Conservation (phyloP, 2,888 invertebrate genomes). For the Limulus polyphemus region DNA sequence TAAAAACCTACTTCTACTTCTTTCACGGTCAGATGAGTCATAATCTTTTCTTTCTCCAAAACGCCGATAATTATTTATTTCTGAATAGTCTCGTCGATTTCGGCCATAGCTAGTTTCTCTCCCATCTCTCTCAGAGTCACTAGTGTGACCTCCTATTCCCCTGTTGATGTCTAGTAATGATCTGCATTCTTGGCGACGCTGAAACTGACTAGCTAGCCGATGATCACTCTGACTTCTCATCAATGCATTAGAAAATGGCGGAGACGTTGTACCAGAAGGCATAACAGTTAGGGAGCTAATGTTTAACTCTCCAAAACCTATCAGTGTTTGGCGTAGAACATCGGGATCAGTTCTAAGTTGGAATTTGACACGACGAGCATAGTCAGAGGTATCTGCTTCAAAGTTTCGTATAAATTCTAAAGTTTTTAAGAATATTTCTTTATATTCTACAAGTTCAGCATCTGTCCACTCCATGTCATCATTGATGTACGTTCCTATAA, state of each 20-base stretch:
- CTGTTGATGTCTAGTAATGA: neutral
- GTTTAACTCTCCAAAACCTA: slow-evolving; percentile 79
- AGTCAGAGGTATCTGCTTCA: slow-evolving; percentile 80
- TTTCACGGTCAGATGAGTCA: slow-evolving; percentile 12
- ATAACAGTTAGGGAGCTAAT: slow-evolving; percentile 47
- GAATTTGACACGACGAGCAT: slow-evolving; percentile 57
- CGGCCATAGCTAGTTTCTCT: slow-evolving; percentile 12
- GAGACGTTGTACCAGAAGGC: slow-evolving; percentile 43
- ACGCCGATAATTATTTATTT: slow-evolving; percentile 9
- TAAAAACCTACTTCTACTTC: slow-evolving; percentile 10
- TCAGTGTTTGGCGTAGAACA: slow-evolving; percentile 71
- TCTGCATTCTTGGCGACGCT: slow-evolving; percentile 16
- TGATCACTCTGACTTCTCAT: slow-evolving; percentile 91
- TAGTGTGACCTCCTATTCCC: slow-evolving; percentile 10
- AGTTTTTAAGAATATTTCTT: slow-evolving; percentile 89
- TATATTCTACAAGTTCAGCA: slow-evolving; percentile 55
- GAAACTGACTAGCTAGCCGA: slow-evolving; percentile 69
- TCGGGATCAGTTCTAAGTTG: slow-evolving; percentile 85
- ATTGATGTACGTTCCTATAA: slow-evolving; percentile 79
- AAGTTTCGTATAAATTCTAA: slow-evolving; percentile 87
- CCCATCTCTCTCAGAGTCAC: slow-evolving; percentile 14
- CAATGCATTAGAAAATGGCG: slow-evolving; percentile 44
- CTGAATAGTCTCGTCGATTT: slow-evolving; percentile 6
- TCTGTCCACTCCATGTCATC: slow-evolving; percentile 42
- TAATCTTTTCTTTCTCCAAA: slow-evolving; percentile 19